Percentiles rank a stretch among this genome's conserved stretches.
Evolutionary conservation across 2,797 vertebrate genomes (phyloP).

Genomic region (Bradypodion pumilum): DNA sequence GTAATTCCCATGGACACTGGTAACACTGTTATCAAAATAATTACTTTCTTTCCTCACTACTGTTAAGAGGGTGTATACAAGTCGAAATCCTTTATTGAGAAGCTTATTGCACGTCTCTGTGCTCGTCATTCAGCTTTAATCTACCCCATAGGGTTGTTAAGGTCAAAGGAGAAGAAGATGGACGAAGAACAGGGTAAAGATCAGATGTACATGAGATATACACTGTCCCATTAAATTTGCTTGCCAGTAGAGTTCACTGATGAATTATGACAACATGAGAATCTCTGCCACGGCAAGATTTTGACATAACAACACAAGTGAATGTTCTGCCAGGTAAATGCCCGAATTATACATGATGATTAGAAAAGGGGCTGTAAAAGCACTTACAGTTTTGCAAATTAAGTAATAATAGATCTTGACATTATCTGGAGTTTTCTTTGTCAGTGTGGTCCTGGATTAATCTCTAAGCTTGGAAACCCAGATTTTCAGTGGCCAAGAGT

Average conservation of each 20-base stretch:
- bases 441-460: background rate
- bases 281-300: background rate
- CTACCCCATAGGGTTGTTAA: too few relatives aligned
- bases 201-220: background rate
- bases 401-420: background rate
- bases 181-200: background rate
- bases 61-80: too few relatives aligned
- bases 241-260: background rate
- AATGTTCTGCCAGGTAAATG: background rate
- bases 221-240: background rate
- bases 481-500: too few relatives aligned
- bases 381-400: background rate
- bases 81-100: too few relatives aligned
- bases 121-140: too few relatives aligned
- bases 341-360: background rate
- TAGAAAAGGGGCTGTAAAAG: background rate
- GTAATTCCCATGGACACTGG: slow-evolving; percentile 20
- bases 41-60: background rate
- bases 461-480: too few relatives aligned
- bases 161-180: background rate
- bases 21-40: slow-evolving; percentile 45
- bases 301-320: background rate
- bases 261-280: background rate
- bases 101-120: too few relatives aligned
- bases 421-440: slow-evolving; percentile 13